Conservation (phyloP, 2,113 vertebrate genomes). For the Dicaeum eximium region DNA sequence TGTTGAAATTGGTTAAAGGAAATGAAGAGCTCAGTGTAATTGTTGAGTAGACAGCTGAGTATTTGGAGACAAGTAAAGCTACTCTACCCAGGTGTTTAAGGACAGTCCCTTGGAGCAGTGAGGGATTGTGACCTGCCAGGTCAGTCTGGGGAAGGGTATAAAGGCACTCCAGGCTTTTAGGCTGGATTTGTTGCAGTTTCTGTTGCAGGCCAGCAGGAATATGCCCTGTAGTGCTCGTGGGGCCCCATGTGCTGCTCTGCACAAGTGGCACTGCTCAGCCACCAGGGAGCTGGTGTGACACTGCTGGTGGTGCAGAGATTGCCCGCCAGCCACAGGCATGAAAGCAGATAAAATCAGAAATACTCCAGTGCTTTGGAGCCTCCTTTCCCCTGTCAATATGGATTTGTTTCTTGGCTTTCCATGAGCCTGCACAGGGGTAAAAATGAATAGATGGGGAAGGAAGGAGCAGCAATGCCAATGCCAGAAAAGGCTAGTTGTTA, state of each 20-base stretch:
- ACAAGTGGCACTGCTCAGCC: background rate
- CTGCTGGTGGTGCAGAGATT: background rate
- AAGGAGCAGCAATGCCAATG: background rate
- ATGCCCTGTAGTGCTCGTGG: background rate
- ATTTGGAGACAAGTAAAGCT: background rate
- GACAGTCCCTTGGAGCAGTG: background rate
- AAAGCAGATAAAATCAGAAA: background rate
- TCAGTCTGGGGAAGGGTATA: background rate
- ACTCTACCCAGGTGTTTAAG: background rate
- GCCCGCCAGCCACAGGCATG: background rate
- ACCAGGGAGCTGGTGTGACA: accelerated
- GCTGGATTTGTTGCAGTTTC: background rate
- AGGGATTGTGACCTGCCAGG: background rate
- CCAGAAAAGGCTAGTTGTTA: background rate
- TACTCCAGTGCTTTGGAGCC: background rate
- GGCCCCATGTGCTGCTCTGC: background rate
- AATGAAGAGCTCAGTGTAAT: background rate
- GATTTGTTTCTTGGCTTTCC: background rate
- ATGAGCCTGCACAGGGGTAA: background rate
- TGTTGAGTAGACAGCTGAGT: background rate
- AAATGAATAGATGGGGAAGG: background rate
- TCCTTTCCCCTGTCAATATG: background rate
- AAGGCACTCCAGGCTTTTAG: background rate
- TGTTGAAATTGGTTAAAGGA: background rate
- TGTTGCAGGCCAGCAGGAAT: background rate